Evolutionary conservation across 2,888 invertebrate genomes (phyloP), one percentile per base, ranked within the genome.

Genomic region (Eristalinus sepulchralis): DNA sequence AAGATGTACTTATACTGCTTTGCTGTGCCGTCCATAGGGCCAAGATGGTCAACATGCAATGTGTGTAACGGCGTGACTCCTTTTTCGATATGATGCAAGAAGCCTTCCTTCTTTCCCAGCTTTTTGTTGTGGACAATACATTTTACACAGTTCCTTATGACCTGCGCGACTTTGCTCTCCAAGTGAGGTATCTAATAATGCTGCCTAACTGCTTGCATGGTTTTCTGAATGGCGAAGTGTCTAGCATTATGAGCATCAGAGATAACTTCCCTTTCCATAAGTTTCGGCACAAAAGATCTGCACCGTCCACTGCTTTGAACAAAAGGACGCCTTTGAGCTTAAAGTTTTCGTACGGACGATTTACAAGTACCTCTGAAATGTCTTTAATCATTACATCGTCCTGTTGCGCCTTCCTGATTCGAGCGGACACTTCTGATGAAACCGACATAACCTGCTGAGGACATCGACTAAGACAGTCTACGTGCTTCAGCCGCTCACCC

Each of bases 61-160:
- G 91, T 91, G 13, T 89, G 68, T 3, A 91, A 64, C 8, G 91
- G 91, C 1, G 53, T 53, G 0, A 82, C 89, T n/a, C 83, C 90
- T 72, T 92, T 92, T 10, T 89, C 88, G 1, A 91, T 88, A 0
- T 89, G 88, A 67, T 91, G 68, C 17, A 91, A 79, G 17, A 88
- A 89, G 9, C 91, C 91, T 83, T 91, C 90, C 64, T 53, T 90
- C 87, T 71, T 90, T 91, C 91, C 91, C 2, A 66, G 75, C 68
- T 91, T 88, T 20, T 60, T 57, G 82, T 88, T 34, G 34, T 34
- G 34, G 34, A 34, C 34, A 10, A 88, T 88, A 55, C 88, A 88
- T 1, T 59, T 33, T 1, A 89, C 53, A 68, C 88, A 88, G n/a
- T 79, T 88, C 2, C 33, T 4, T n/a, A 88, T 85, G 2, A 39